These are phyloP conservation scores for Lithobius niger DNA, from an alignment of 1,140 invertebrate species.

Conservation along the genomic window DNA sequence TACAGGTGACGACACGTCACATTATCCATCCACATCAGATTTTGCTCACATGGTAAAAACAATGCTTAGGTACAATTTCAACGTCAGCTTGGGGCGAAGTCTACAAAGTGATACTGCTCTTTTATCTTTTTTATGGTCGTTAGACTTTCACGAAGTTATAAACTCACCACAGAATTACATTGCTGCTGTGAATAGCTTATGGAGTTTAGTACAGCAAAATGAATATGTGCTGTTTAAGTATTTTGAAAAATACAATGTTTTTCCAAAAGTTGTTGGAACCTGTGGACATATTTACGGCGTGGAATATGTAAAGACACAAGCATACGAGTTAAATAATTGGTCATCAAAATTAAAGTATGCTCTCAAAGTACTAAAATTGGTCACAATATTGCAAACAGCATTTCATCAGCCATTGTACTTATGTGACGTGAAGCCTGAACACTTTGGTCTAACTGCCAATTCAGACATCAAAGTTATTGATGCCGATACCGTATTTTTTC, in stretches of 20 bases:
- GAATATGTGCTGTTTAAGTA: slow-evolving; percentile 26
- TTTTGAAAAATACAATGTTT: slow-evolving; percentile 18
- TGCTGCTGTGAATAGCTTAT: slow-evolving; percentile 22
- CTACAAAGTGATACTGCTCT: slow-evolving; percentile 14
- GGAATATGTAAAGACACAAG: slow-evolving; percentile 20
- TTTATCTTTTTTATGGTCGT: slow-evolving; percentile 18
- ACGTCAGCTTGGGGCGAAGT: slow-evolving; percentile 9
- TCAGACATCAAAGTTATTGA: slow-evolving; percentile 24
- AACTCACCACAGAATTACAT: slow-evolving; percentile 3
- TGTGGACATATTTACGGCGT: slow-evolving; percentile 29
- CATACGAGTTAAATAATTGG: background rate
- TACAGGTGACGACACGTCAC: background rate
- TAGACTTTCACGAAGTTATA: slow-evolving; percentile 14
- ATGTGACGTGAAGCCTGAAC: slow-evolving; percentile 30
- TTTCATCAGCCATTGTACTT: slow-evolving; percentile 24
- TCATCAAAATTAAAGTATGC: slow-evolving; percentile 20
- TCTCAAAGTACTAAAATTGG: slow-evolving; percentile 21
- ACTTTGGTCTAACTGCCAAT: slow-evolving; percentile 25
- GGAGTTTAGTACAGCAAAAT: slow-evolving; percentile 24
- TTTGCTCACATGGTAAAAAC: slow-evolving; percentile 12
- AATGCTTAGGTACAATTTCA: slow-evolving; percentile 9
- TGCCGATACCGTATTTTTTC: slow-evolving; percentile 18
- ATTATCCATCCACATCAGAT: background rate
- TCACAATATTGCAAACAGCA: slow-evolving; percentile 19
- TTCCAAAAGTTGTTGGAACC: slow-evolving; percentile 26